Percentiles rank a stretch among this genome's conserved stretches.
Evolutionary conservation across 2,797 vertebrate species (phyloP).

Genomic region (Sebastes oblongus): DNA sequence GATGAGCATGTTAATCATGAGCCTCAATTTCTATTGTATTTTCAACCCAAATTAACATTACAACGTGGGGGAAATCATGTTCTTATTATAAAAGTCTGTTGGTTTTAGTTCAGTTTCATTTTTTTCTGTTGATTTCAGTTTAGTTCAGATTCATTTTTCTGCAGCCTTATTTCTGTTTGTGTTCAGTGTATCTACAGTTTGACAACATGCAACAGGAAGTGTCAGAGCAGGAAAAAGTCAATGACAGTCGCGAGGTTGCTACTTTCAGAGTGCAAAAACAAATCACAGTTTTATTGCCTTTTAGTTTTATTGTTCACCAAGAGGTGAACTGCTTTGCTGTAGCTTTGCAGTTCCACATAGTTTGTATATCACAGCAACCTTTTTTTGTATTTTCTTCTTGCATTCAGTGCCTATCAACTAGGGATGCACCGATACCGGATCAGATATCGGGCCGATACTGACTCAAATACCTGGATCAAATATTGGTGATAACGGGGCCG

Average conservation of each 20-base stretch:
- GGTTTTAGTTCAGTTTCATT: not conserved
- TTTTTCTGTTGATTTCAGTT: conserved; percentile 1
- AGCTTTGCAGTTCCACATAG: not conserved
- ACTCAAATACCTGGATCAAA: too few species aligned
- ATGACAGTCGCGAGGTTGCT: not conserved
- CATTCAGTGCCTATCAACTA: conserved; percentile 73
- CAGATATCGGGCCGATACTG: too few species aligned
- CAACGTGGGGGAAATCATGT: conserved; percentile 12
- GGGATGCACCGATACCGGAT: too few species aligned
- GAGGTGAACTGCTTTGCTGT: conserved; percentile 25
- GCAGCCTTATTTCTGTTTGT: conserved; percentile 24
- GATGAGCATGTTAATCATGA: conserved; percentile 75
- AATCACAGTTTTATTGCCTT: conserved; percentile 35
- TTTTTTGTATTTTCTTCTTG: conserved; percentile 28
- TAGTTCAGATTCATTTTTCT: conserved; percentile 5
- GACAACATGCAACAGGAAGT: not conserved
- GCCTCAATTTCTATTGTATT: conserved; percentile 63
- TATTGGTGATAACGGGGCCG: too few species aligned
- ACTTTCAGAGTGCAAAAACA: conserved; percentile 35
- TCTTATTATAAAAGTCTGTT: conserved; percentile 4
- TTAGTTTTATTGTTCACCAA: conserved; percentile 37
- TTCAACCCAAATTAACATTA: conserved; percentile 39
- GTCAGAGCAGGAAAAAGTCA: conserved; percentile 1
- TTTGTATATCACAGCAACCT: conserved; percentile 19
- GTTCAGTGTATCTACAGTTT: conserved; percentile 1